A percentile compares a stretch with the other conserved stretches of the same genome.
These are phyloP conservation scores for Ochropleura plecta DNA, from an alignment of 2,888 invertebrate species.

Conservation along the genomic window DNA sequence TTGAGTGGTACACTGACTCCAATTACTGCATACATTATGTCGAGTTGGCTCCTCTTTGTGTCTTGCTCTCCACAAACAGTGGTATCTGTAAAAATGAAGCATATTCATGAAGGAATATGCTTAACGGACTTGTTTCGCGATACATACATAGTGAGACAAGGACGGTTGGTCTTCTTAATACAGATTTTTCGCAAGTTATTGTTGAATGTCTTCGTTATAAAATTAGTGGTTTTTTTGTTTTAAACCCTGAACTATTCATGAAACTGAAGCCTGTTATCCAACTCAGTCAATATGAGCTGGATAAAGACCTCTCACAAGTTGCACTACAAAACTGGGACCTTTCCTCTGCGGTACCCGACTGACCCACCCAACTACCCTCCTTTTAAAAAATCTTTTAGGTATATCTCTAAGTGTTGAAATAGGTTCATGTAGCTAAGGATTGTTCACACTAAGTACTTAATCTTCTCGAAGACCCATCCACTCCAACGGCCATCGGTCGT, in stretches of 20 bases:
- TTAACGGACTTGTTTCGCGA: no score
- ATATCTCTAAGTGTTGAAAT: neutral
- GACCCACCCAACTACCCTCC: no score
- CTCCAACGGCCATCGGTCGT: neutral
- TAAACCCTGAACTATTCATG: no score
- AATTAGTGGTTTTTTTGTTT: no score
- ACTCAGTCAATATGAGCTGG: neutral
- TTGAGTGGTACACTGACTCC: neutral
- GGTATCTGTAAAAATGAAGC: neutral
- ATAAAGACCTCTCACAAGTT: neutral
- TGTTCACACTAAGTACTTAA: neutral
- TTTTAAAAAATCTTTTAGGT: neutral
- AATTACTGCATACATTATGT: neutral
- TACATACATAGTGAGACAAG: no score
- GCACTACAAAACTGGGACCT: neutral
- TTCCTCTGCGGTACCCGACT: fast-evolving
- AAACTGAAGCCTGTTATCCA: neutral
- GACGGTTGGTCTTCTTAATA: no score
- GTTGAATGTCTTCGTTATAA: no score
- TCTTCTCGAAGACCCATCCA: neutral
- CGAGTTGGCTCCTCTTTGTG: neutral
- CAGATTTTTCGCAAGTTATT: no score
- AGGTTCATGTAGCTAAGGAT: neutral
- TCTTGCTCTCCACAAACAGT: neutral
- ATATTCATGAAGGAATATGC: no score